Evolutionary conservation across 1,140 invertebrate species (phyloP), one percentile per base, ranked within the genome.

Genomic region (Lasaia peninsularis): DNA sequence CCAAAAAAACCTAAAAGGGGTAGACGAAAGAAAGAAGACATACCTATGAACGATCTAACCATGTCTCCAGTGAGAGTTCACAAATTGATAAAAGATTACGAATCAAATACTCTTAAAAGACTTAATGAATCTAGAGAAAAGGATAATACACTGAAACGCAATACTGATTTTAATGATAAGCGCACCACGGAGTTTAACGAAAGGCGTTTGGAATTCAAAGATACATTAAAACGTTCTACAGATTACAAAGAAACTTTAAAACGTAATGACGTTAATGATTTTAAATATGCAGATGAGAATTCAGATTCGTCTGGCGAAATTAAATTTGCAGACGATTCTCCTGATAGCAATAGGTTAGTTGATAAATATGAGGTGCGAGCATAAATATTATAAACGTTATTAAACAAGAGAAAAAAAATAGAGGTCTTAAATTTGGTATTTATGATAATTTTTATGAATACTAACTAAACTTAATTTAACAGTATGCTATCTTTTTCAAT

Each of bases 261-360:
- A 28, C 24, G 24, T 28, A 28, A 28, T 28, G 24, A 28, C 8
- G 73, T 61, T 20, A 70, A 72, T 33, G 89, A 89, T 54, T 78
- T 89, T 40, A 85, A 75, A 56, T 90, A 88, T 63, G 89, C 89
- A 6, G 89, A 90, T 60, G 89, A 89, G 14, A 85, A 80, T 64
- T 90, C 89, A 0, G 88, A 90, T 65, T 83, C 82, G 34, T 89
- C 88, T 8, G 81, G 76, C 54, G 86, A 89, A 55, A 85, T 88
- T 12, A 89, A 89, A 67, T 87, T 88, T 62, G 83, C 79, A 7
- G 85, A 88, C 21, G 86, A 88, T 58, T 86, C 83, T 0, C 83
- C 86, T 7, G 86, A 88, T 67, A 86, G 81, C 56, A 88, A 88
- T 73, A 75, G 72, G 58, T 51, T 86, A 34, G 66, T 67, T 58